These are phyloP conservation scores for Oscheius sp. DNA, from an alignment of 2,888 invertebrate genomes.

Conservation along the genomic window DNA sequence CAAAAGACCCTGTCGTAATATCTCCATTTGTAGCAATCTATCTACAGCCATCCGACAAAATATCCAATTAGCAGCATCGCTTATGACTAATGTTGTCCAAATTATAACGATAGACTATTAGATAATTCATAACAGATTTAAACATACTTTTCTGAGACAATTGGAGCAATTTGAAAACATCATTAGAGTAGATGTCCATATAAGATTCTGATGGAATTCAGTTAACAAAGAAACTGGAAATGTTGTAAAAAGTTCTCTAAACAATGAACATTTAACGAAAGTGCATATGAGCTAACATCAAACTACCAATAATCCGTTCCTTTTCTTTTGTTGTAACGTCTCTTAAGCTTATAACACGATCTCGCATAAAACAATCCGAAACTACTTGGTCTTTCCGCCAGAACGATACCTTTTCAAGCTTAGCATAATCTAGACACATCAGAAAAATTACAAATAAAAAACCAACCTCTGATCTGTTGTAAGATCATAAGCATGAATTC, in stretches of 20 bases:
- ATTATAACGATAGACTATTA: background rate
- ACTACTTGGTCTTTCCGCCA: too few relatives aligned
- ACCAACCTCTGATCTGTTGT: too few relatives aligned
- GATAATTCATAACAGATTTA: background rate
- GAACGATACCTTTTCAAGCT: too few relatives aligned
- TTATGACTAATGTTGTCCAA: background rate
- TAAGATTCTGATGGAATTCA: background rate
- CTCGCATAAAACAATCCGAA: too few relatives aligned
- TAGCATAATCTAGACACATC: too few relatives aligned
- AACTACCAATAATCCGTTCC: background rate
- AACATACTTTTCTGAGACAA: background rate
- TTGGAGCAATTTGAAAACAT: background rate
- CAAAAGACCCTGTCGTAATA: too few relatives aligned
- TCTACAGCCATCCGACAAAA: conserved; percentile 20
- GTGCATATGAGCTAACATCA: background rate
- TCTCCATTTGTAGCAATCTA: conserved; percentile 16
- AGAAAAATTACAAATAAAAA: too few relatives aligned
- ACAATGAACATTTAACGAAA: background rate
- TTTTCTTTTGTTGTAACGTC: background rate
- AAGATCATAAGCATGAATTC: too few relatives aligned
- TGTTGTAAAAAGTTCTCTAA: background rate
- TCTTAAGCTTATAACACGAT: background rate
- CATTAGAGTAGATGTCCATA: background rate
- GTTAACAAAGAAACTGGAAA: background rate
- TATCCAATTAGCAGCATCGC: conserved; percentile 16